A percentile compares a stretch with the other conserved stretches of the same genome.
Conservation (phyloP, 2,113 vertebrate genomes). For the Lepus americanus region DNA sequence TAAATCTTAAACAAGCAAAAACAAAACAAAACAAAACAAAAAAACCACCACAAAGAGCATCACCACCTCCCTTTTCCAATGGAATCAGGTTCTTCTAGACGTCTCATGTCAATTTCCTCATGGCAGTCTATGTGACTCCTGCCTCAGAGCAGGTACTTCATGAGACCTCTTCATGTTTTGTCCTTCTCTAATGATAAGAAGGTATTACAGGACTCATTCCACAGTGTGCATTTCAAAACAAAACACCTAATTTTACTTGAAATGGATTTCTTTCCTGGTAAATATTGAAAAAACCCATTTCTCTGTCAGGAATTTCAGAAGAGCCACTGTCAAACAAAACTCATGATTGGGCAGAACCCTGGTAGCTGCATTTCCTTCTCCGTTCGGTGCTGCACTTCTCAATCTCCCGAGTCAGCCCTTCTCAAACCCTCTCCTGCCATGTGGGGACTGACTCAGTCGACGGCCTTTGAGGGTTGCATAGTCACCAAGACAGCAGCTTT, state of each 20-base stretch:
- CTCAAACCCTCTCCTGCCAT: neutral
- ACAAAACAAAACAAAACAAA: no score
- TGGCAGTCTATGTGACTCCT: neutral
- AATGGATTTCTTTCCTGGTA: neutral
- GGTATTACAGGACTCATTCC: neutral
- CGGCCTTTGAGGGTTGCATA: neutral
- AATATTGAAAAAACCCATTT: neutral
- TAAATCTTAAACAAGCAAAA: no score
- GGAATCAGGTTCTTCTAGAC: neutral
- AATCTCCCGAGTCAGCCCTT: neutral
- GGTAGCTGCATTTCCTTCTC: neutral
- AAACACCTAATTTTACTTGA: slow-evolving; percentile 34
- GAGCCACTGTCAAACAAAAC: neutral
- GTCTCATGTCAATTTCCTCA: neutral
- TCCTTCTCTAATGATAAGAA: neutral
- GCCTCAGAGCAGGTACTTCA: neutral
- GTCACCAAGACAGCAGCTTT: neutral
- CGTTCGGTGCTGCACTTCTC: neutral
- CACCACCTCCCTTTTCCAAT: neutral
- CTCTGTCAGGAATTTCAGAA: neutral
- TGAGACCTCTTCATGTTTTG: neutral
- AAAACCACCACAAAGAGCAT: no score
- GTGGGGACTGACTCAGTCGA: neutral
- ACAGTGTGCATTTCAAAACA: neutral
- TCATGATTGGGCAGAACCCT: neutral